phyloP scores from a whole-genome alignment of 2,113 vertebrate species.

The Coptodon bakossiorum region DNA sequence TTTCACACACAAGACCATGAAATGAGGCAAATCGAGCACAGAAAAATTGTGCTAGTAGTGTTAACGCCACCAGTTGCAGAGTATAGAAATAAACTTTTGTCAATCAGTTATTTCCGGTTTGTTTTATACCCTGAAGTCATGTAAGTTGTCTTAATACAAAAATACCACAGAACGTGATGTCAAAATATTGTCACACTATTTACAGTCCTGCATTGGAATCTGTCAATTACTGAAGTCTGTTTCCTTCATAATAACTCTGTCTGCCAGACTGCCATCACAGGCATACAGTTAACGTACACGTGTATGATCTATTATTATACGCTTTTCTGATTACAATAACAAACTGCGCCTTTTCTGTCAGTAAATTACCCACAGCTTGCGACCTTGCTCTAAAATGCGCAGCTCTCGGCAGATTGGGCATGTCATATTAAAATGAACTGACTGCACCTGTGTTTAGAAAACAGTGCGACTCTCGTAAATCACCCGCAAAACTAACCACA shows the following conservation, averaged over 20 bases:
- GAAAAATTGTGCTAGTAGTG: background rate
- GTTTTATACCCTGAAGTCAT: background rate
- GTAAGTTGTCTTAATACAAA: background rate
- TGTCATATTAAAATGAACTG: accelerated
- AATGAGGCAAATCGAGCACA: background rate
- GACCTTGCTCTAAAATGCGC: background rate
- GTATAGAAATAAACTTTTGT: background rate
- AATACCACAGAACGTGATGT: background rate
- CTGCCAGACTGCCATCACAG: background rate
- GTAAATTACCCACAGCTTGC: background rate
- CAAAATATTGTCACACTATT: background rate
- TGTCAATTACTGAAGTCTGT: background rate
- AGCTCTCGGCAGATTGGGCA: accelerated
- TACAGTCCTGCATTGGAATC: background rate
- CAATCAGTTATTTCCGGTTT: background rate
- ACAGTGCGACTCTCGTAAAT: background rate
- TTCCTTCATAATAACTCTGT: background rate
- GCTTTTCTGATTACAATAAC: background rate
- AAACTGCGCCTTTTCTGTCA: background rate
- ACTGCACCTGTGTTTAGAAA: background rate
- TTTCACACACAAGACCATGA: background rate
- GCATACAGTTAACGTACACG: background rate
- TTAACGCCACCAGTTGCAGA: background rate
- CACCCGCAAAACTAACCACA: background rate
- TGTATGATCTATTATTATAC: background rate